Evolutionary conservation across 2,888 invertebrate species (phyloP).

Genomic region (Parasteatoda lunata): DNA sequence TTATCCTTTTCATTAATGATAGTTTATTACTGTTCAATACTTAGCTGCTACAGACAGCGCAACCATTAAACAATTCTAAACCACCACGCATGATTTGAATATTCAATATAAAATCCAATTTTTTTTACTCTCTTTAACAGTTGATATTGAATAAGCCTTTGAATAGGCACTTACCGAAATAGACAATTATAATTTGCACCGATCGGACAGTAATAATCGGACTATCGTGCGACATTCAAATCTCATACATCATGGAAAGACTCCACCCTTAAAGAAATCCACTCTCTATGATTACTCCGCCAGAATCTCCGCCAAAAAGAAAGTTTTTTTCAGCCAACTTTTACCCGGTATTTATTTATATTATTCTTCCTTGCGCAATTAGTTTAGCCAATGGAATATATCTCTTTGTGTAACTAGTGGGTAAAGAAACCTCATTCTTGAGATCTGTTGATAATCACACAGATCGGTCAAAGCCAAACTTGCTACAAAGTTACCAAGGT

Average conservation of each 20-base stretch:
- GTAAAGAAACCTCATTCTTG: neutral
- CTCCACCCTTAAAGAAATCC: slow-evolving; percentile 25
- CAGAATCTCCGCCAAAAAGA: slow-evolving; percentile 17
- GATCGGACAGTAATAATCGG: slow-evolving; percentile 27
- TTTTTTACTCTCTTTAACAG: slow-evolving; percentile 10
- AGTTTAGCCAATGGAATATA: slow-evolving; percentile 6
- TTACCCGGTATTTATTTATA: neutral
- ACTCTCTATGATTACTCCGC: slow-evolving; percentile 56
- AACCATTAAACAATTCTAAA: neutral
- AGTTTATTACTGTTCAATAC: neutral
- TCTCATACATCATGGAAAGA: slow-evolving; percentile 48
- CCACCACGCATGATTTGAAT: neutral
- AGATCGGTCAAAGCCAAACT: neutral
- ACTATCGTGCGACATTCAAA: slow-evolving; percentile 53
- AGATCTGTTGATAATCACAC: slow-evolving; percentile 14
- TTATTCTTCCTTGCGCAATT: slow-evolving; percentile 20
- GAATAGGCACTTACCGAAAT: slow-evolving; percentile 39
- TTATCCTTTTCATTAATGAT: neutral
- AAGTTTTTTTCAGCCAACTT: slow-evolving; percentile 1
- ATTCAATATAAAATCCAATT: neutral
- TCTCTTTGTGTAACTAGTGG: slow-evolving; percentile 26
- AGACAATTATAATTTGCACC: slow-evolving; percentile 50
- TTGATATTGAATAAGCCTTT: slow-evolving; percentile 17
- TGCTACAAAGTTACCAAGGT: slow-evolving; percentile 47
- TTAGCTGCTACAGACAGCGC: neutral